A percentile compares a stretch with the other conserved stretches of the same genome.
Evolutionary conservation across 1,140 invertebrate genomes (phyloP).

Genomic region (Hestina assimilis): DNA sequence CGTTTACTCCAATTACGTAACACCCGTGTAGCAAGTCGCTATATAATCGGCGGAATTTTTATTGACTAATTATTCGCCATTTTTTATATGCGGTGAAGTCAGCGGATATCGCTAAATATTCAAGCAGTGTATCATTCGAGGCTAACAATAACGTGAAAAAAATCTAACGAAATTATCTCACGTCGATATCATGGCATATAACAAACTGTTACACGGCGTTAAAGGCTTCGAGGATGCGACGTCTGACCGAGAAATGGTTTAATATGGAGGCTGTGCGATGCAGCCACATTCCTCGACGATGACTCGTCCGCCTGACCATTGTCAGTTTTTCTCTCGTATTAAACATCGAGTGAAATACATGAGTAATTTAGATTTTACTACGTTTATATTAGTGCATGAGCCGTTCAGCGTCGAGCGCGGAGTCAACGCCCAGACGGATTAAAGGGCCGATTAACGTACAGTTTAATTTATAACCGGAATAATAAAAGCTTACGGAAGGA

Average conservation of each 20-base stretch:
- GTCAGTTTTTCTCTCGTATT: constrained; percentile 45
- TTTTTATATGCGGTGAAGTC: constrained; percentile 74
- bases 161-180: constrained; percentile 61
- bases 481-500: constrained; percentile 65
- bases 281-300: constrained; percentile 64
- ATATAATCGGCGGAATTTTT: constrained; percentile 77
- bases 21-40: constrained; percentile 68
- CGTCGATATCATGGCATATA: constrained; percentile 54
- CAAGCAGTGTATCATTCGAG: constrained; percentile 73
- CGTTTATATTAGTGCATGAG: constrained; percentile 33
- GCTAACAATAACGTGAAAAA: constrained; percentile 71
- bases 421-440: constrained; percentile 75
- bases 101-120: constrained; percentile 78
- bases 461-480: constrained; percentile 75
- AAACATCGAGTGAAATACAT: constrained; percentile 35
- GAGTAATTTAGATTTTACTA: constrained; percentile 48
- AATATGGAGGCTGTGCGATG: constrained; percentile 44
- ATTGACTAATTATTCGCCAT: constrained; percentile 76
- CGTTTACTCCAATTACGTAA: constrained; percentile 77
- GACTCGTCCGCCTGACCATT: constrained; percentile 49
- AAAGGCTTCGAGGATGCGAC: background rate
- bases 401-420: constrained; percentile 38
- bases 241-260: constrained; percentile 19
- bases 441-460: constrained; percentile 71
- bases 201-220: constrained; percentile 18